Evolutionary conservation across 2,797 vertebrate species (phyloP).

Genomic region (Pseudomugil gertrudae): DNA sequence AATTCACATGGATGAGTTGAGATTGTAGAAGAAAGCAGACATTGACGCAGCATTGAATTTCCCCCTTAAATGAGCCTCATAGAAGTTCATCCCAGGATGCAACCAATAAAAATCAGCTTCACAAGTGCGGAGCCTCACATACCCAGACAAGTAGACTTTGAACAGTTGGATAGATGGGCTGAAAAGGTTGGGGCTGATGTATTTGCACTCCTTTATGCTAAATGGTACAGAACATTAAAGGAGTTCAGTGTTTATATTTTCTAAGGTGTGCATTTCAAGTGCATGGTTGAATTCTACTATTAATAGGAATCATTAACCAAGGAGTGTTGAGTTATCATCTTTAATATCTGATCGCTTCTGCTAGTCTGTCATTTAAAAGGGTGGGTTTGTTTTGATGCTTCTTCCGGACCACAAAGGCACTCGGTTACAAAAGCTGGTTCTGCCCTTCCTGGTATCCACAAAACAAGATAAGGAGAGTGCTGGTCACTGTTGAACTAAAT

Average conservation of each 20-base stretch:
- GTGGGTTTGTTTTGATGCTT: slow-evolving; percentile 39
- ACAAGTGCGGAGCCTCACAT: not conserved
- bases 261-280: not conserved
- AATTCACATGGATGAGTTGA: not conserved
- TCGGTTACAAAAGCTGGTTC: slow-evolving; percentile 44
- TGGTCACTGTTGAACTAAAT: slow-evolving; percentile 14
- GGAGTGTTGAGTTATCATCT: not conserved
- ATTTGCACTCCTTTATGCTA: not conserved
- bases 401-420: slow-evolving; percentile 47
- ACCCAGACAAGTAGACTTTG: not conserved
- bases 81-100: slow-evolving; percentile 4
- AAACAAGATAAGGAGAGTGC: slow-evolving; percentile 47
- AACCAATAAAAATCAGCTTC: not conserved
- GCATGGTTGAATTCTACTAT: not conserved
- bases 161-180: not conserved
- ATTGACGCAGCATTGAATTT: not conserved
- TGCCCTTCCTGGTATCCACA: slow-evolving; percentile 59
- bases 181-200: not conserved
- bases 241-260: not conserved
- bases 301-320: not conserved
- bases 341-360: slow-evolving; percentile 7
- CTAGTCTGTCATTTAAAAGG: slow-evolving; percentile 19
- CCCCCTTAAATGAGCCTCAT: not conserved
- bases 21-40: not conserved
- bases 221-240: not conserved